These are phyloP conservation scores for Cydia splendana DNA, from an alignment of 1,140 invertebrate species.

Conservation along the genomic window DNA sequence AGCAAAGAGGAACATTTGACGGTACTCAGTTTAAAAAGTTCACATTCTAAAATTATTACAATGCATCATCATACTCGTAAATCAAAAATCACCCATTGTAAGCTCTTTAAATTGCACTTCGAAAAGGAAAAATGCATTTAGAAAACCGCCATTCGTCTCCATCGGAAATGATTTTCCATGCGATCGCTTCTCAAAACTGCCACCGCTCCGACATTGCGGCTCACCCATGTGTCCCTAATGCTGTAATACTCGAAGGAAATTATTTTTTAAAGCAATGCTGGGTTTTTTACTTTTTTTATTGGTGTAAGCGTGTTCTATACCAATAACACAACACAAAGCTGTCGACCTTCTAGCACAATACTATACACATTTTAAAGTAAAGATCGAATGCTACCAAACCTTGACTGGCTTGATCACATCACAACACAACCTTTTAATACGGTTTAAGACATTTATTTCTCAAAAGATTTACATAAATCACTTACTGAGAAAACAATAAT, in stretches of 20 bases:
- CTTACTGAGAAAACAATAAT: too few relatives aligned
- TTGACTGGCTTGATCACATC: too few relatives aligned
- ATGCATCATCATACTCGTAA: background rate
- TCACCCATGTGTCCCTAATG: constrained; percentile 50
- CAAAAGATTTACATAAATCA: too few relatives aligned
- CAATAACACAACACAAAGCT: too few relatives aligned
- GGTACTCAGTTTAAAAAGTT: too few relatives aligned
- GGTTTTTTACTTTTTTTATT: background rate
- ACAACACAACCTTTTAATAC: too few relatives aligned
- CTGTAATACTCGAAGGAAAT: constrained; percentile 37
- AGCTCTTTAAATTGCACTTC: background rate
- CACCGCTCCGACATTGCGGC: constrained; percentile 41
- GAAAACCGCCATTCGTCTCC: constrained; percentile 15
- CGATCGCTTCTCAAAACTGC: constrained; percentile 38
- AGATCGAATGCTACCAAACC: too few relatives aligned
- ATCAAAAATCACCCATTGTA: background rate
- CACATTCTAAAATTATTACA: background rate
- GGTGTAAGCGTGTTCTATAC: too few relatives aligned
- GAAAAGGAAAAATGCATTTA: constrained; percentile 8
- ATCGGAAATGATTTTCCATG: constrained; percentile 51
- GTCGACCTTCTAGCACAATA: too few relatives aligned
- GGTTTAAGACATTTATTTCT: too few relatives aligned
- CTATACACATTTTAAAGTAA: too few relatives aligned
- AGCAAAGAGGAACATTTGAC: too few relatives aligned
- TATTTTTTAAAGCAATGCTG: constrained; percentile 46